These are phyloP conservation scores for Gonocerus acuteangulatus DNA, from an alignment of 2,888 invertebrate genomes.

Conservation along the genomic window DNA sequence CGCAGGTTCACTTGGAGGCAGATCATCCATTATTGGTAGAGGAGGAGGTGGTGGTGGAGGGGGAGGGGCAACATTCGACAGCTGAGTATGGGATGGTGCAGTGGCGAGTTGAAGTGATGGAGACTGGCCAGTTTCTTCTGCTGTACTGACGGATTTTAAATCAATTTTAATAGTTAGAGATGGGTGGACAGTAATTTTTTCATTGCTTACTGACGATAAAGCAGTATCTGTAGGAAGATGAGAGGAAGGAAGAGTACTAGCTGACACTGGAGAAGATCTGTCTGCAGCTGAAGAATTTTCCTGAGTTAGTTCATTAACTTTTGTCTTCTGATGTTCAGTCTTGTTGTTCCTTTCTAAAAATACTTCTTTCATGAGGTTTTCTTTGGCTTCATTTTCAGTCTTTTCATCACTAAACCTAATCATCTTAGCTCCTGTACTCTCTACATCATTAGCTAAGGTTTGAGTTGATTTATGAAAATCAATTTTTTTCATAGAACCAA, in stretches of 20 bases:
- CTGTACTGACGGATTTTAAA: neutral
- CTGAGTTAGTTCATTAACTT: too few relatives aligned
- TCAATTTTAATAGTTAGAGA: slow-evolving; percentile 13
- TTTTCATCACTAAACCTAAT: neutral
- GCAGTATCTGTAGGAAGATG: too few relatives aligned
- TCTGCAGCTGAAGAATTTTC: too few relatives aligned
- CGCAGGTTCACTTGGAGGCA: slow-evolving; percentile 44
- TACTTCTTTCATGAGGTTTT: slow-evolving; percentile 22
- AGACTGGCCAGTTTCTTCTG: slow-evolving; percentile 5
- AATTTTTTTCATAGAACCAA: neutral
- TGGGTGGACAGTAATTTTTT: slow-evolving; percentile 30
- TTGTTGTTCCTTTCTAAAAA: too few relatives aligned
- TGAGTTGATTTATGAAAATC: neutral
- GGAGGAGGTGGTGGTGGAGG: slow-evolving; percentile 36
- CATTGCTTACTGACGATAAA: neutral
- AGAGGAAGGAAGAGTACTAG: neutral
- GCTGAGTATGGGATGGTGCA: slow-evolving; percentile 37
- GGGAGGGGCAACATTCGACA: slow-evolving; percentile 33
- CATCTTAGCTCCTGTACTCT: neutral
- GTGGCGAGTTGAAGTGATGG: slow-evolving; percentile 37
- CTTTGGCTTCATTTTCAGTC: slow-evolving; percentile 22
- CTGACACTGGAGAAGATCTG: too few relatives aligned
- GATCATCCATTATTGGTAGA: slow-evolving; percentile 40
- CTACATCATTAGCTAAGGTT: neutral
- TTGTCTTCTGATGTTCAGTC: too few relatives aligned